Conservation (phyloP, 2,113 vertebrate genomes). For the Mugil cephalus region DNA sequence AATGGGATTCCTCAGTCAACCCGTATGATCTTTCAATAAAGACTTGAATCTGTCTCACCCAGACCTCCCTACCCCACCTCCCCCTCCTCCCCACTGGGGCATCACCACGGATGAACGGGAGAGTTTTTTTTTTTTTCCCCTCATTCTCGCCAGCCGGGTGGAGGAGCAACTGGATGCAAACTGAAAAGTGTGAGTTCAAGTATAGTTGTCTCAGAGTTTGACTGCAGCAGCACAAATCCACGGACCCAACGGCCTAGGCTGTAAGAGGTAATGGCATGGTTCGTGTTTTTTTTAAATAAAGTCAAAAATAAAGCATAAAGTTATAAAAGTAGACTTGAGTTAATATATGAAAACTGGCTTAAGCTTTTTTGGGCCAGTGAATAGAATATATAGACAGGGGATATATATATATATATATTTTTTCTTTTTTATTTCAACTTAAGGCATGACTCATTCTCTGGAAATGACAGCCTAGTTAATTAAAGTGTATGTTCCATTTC, state of each 20-base stretch:
- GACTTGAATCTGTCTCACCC: constrained; percentile 92
- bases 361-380: background rate
- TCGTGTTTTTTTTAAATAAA: too few relatives aligned
- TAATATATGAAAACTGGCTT: constrained; percentile 61
- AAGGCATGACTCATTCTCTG: background rate
- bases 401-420: too few relatives aligned
- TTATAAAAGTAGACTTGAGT: constrained; percentile 30
- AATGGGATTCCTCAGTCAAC: constrained; percentile 99
- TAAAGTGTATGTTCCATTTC: constrained; percentile 10
- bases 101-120: constrained; percentile 21
- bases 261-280: too few relatives aligned
- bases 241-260: too few relatives aligned
- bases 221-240: background rate
- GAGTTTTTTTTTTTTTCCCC: constrained; percentile 35
- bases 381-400: too few relatives aligned
- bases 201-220: too few relatives aligned
- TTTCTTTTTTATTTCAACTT: too few relatives aligned
- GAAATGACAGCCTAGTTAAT: constrained; percentile 23
- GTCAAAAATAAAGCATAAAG: too few relatives aligned
- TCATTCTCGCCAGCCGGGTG: constrained; percentile 53
- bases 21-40: constrained; percentile 99
- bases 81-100: constrained; percentile 22
- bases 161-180: constrained; percentile 43
- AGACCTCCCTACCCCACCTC: constrained; percentile 11
- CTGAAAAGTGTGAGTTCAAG: constrained; percentile 5